Conservation (phyloP, 2,888 invertebrate species). For the Leucoma salicis region DNA sequence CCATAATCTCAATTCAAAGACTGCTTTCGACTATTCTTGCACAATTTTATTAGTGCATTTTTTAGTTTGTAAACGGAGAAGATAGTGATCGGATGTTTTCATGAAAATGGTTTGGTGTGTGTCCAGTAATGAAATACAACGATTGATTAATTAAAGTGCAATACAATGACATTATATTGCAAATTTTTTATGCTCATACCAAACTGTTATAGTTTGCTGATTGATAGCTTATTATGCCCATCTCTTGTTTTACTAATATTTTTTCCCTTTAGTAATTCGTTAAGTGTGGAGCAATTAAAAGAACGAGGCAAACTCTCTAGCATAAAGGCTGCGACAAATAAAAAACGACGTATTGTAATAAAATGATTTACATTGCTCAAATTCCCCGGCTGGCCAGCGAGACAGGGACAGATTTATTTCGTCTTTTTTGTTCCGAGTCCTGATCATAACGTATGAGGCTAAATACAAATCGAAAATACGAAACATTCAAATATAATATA, state of each 20-base stretch:
- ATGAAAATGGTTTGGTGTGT: too few relatives aligned
- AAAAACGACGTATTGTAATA: conserved; percentile 73
- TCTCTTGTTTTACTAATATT: conserved; percentile 30
- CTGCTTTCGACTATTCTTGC: too few relatives aligned
- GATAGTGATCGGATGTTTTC: too few relatives aligned
- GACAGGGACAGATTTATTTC: conserved; percentile 75
- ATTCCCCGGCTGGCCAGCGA: conserved; percentile 66
- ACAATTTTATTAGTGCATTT: too few relatives aligned
- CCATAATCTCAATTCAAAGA: too few relatives aligned
- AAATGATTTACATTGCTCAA: conserved; percentile 80
- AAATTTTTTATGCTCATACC: too few relatives aligned
- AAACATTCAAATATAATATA: conserved; percentile 39
- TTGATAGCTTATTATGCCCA: conserved; percentile 13
- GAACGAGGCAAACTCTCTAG: conserved; percentile 55
- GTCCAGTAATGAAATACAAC: too few relatives aligned
- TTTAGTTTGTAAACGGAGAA: too few relatives aligned
- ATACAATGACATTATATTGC: too few relatives aligned
- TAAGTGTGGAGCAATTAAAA: conserved; percentile 38
- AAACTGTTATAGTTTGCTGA: conserved; percentile 9
- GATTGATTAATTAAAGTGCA: too few relatives aligned
- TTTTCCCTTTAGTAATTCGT: conserved; percentile 31
- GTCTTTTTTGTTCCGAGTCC: conserved; percentile 64
- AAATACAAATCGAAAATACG: conserved; percentile 60
- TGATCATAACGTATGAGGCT: conserved; percentile 76
- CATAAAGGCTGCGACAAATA: conserved; percentile 64